Conservation (phyloP, 2,113 vertebrate species). For the Cettia cetti region DNA sequence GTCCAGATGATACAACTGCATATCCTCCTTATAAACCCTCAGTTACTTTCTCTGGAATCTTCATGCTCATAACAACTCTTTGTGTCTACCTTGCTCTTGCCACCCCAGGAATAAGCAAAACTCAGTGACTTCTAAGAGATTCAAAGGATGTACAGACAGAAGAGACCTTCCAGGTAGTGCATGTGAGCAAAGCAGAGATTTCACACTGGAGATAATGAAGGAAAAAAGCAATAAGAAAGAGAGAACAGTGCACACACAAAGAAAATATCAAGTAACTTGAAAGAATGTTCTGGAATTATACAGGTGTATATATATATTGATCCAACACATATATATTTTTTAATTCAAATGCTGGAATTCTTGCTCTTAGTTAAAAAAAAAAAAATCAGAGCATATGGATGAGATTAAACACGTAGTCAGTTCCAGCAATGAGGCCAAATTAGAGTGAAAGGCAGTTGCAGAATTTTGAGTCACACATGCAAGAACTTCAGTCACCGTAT, state of each 20-base stretch:
- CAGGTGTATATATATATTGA: neutral
- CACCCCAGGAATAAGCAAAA: neutral
- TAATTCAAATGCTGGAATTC: neutral
- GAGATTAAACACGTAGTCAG: neutral
- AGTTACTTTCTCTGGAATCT: neutral
- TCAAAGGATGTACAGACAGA: rapidly evolving
- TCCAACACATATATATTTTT: neutral
- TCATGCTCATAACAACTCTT: neutral
- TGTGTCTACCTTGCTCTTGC: neutral
- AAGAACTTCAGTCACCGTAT: neutral
- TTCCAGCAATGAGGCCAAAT: neutral
- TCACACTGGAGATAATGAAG: neutral
- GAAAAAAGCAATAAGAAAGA: neutral
- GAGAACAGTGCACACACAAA: neutral
- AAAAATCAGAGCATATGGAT: neutral
- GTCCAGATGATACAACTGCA: rapidly evolving
- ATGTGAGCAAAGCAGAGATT: neutral
- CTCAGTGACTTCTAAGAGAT: neutral
- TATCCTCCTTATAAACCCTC: neutral
- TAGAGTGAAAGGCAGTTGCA: neutral
- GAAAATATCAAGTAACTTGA: neutral
- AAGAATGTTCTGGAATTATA: neutral
- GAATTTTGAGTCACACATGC: neutral
- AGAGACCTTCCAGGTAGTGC: neutral
- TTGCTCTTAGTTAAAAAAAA: neutral